Conservation (phyloP, 2,888 invertebrate species). For the Argyresthia goedartella region DNA sequence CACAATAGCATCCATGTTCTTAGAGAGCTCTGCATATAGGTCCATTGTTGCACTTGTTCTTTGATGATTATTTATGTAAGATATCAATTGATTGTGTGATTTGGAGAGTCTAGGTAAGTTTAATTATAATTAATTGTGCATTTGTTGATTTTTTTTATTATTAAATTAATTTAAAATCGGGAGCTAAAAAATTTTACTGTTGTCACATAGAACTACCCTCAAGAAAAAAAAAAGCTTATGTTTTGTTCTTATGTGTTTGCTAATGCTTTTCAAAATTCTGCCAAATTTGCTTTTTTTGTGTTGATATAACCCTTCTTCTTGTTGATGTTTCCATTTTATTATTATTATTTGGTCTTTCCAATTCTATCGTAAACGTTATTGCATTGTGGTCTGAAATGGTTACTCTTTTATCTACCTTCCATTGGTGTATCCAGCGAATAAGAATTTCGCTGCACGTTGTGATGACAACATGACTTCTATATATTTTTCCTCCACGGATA, state of each 20-base stretch:
- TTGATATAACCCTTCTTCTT: conserved; percentile 14
- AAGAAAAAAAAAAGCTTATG: too few species aligned
- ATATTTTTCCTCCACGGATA: neutral
- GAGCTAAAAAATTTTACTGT: too few species aligned
- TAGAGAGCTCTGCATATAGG: too few species aligned
- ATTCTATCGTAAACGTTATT: conserved; percentile 2
- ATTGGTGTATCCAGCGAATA: neutral
- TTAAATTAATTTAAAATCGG: too few species aligned
- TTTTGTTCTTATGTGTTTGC: neutral
- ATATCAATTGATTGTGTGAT: too few species aligned
- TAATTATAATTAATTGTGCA: too few species aligned
- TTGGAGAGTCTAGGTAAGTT: too few species aligned
- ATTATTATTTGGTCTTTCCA: neutral
- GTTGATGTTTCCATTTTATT: neutral
- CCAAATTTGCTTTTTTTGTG: conserved; percentile 12
- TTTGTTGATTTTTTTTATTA: too few species aligned
- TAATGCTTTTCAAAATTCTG: neutral
- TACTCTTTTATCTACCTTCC: neutral
- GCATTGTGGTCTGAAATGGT: conserved; percentile 12
- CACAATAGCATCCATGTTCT: too few species aligned
- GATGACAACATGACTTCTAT: neutral
- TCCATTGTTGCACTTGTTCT: too few species aligned
- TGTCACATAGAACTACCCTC: too few species aligned
- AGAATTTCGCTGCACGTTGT: neutral
- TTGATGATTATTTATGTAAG: too few species aligned